Base-by-base conservation (phyloP, 2,797 vertebrate species). In the Parotocinclus haroldoi region DNA sequence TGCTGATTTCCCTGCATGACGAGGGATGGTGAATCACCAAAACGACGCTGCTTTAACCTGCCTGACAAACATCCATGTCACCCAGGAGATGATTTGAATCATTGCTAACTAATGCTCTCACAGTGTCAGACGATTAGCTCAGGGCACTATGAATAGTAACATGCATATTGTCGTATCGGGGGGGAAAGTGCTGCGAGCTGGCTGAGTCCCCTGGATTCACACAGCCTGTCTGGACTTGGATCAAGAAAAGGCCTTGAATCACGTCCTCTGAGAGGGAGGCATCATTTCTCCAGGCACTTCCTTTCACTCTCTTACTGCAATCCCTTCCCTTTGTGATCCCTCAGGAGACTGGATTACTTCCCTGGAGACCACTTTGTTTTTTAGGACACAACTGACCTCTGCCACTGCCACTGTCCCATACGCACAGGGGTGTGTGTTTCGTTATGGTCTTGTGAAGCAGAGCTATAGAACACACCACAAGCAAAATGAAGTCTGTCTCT, bases 291-390 rank as follows among this genome's bases (percentile, higher is more conserved):
- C 54, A 58, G 61, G 59, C 65, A 58, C 54, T 66, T 64, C 55
- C 37, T 72, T 63, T 64, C 58, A 27, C 51, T 19, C 40, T 11
- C n/a, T 76, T 76, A 67, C 75, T 67, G 75, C 71, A 73, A 76
- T 67, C 59, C 19, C 68, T 63, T 76, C 71, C 75, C 37, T 63
- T 38, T 57, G 17, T n/a, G 18, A 62, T 44, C 53, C 63, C 67
- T 17, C 59, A 61, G 64, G 71, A 58, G 61, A 19, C 12, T 38
- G 0, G 14, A 7, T n/a, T n/a, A 7, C 37, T 19, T 44, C 27
- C 12, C 39, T 9, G 7, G 50, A 48, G 42, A 66, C n/a, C 1
- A 7, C 36, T 19, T 16, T 57, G 12, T 36, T 37, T 56, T n/a
- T 19, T 14, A 17, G 14, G 3, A 44, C 16, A 27, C 58, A 27